phyloP scores from a whole-genome alignment of 1,140 invertebrate genomes.

The Drosophila truncata region DNA sequence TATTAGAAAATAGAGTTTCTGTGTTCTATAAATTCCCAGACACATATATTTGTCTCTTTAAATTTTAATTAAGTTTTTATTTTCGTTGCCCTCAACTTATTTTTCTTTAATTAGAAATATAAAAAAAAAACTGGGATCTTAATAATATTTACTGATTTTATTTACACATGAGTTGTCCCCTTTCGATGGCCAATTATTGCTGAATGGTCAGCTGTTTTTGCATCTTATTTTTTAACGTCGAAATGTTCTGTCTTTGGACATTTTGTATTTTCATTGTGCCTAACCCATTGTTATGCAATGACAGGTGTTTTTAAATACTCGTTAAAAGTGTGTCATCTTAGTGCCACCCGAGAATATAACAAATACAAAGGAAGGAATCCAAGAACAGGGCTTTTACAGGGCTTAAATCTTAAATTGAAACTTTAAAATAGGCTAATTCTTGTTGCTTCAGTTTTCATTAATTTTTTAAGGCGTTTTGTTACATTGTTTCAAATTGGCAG shows the following conservation, averaged over 20 bases:
- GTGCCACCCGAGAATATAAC: not conserved
- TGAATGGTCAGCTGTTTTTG: constrained; percentile 9
- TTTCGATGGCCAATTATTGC: constrained; percentile 4
- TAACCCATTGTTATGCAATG: not conserved
- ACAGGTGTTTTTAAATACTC: constrained; percentile 1
- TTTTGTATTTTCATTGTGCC: not conserved
- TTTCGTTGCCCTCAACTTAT: not conserved
- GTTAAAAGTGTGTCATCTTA: not conserved
- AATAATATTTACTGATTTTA: not conserved
- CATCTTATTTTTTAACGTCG: not conserved
- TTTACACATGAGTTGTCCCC: not conserved
- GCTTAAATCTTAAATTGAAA: no score
- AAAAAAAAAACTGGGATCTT: not conserved
- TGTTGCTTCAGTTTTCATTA: no score
- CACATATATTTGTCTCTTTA: no score
- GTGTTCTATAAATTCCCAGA: no score
- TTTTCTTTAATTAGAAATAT: not conserved
- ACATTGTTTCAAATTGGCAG: not conserved
- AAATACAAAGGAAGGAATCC: not conserved
- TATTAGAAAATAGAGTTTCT: no score
- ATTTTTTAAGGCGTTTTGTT: not conserved
- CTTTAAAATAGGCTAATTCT: no score
- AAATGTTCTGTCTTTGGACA: not conserved
- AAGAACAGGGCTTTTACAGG: no score
- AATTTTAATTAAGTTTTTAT: not conserved